These are phyloP conservation scores for Anarrhichthys ocellatus DNA, from an alignment of 2,113 vertebrate genomes.

Conservation along the genomic window DNA sequence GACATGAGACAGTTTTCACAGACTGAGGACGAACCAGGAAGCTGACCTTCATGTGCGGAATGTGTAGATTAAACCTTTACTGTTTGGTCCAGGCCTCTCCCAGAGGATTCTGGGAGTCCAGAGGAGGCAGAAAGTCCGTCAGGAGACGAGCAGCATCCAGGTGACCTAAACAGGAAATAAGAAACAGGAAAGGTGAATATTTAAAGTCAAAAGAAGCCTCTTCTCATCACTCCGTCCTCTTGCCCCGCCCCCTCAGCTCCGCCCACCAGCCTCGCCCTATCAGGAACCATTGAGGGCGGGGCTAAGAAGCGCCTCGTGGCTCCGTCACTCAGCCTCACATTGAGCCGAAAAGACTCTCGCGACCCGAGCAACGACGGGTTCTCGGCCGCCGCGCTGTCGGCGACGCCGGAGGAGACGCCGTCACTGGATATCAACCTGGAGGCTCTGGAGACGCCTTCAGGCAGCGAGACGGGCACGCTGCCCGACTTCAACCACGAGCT, in stretches of 20 bases:
- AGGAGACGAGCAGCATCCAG: slow-evolving; percentile 4
- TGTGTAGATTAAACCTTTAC: background rate
- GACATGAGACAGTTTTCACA: background rate
- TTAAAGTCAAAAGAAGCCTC: background rate
- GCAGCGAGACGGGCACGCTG: slow-evolving; percentile 85
- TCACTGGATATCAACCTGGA: slow-evolving; percentile 87
- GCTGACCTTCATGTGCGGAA: background rate
- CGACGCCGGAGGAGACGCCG: slow-evolving; percentile 63
- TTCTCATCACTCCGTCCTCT: background rate
- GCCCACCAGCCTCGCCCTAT: slow-evolving; percentile 79
- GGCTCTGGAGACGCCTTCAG: slow-evolving; percentile 86
- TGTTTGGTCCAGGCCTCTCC: slow-evolving; percentile 66
- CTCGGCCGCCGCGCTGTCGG: slow-evolving; percentile 60
- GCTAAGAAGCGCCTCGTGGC: slow-evolving; percentile 86
- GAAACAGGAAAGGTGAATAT: background rate
- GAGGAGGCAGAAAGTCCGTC: slow-evolving; percentile 42
- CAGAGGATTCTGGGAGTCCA: slow-evolving; percentile 67
- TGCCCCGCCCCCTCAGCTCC: slow-evolving; percentile 62
- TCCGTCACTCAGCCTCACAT: slow-evolving; percentile 74
- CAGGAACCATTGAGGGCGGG: slow-evolving; percentile 70
- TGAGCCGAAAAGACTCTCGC: slow-evolving; percentile 57
- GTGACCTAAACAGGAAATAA: background rate
- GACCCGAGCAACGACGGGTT: slow-evolving; percentile 59
- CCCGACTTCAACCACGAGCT: slow-evolving; percentile 80
- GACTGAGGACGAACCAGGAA: background rate